Percentiles rank a stretch among this genome's conserved stretches.
phyloP scores from a whole-genome alignment of 2,113 vertebrate species.

The Lasiurus borealis region DNA sequence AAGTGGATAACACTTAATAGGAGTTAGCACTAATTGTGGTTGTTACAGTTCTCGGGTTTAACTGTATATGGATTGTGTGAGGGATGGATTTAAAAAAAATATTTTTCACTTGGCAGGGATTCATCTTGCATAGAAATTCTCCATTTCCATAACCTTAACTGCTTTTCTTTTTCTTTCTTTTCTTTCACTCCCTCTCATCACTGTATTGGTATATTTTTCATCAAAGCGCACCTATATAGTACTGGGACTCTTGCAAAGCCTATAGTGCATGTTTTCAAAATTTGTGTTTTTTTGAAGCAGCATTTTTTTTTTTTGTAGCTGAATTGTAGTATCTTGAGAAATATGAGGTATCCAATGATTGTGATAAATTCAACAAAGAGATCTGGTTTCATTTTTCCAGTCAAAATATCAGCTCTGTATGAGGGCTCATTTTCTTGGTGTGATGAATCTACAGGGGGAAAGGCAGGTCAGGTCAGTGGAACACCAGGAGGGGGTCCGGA shows the following conservation, averaged over 20 bases:
- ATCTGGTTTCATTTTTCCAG: background rate
- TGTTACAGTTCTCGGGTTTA: constrained; percentile 41
- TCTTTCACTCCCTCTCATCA: constrained; percentile 23
- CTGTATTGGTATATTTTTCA: constrained; percentile 11
- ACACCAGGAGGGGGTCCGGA: background rate
- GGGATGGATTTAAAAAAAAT: constrained; percentile 37
- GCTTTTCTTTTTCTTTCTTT: constrained; percentile 42
- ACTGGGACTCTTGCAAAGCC: background rate
- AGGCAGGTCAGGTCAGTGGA: background rate
- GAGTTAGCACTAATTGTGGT: background rate
- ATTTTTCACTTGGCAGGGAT: constrained; percentile 63
- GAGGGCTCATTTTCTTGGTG: background rate
- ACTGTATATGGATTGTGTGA: background rate
- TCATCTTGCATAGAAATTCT: constrained; percentile 10
- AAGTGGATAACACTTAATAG: background rate
- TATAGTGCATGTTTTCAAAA: constrained; percentile 54
- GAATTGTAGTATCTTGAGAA: constrained; percentile 5
- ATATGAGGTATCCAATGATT: background rate
- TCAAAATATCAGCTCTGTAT: background rate
- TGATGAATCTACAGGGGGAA: background rate
- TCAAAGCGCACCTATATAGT: constrained; percentile 37
- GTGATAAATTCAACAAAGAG: background rate
- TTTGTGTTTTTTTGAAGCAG: constrained; percentile 47
- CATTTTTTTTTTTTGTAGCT: constrained; percentile 28
- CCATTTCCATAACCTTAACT: constrained; percentile 72